A percentile compares a stretch with the other conserved stretches of the same genome.
phyloP scores from a whole-genome alignment of 2,797 vertebrate genomes.

The Diglossa cyanea region DNA sequence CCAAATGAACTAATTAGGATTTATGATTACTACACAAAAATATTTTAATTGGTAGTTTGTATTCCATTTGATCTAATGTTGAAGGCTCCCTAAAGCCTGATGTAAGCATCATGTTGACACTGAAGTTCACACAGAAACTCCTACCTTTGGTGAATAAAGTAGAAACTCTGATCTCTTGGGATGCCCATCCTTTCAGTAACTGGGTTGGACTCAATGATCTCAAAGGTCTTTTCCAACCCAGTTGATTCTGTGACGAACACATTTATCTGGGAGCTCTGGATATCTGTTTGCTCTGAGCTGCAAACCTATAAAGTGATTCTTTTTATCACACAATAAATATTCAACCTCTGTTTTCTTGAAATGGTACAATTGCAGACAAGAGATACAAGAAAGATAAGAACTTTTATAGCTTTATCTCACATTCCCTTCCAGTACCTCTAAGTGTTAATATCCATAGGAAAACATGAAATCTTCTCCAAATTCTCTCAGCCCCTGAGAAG shows the following conservation, averaged over 20 bases:
- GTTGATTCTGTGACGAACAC: neutral
- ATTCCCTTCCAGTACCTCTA: neutral
- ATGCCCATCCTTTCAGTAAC: neutral
- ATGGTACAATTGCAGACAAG: neutral
- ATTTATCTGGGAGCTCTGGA: neutral
- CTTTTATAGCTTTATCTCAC: neutral
- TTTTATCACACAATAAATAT: neutral
- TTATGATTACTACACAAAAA: neutral
- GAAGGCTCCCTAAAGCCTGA: neutral
- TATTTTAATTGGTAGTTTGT: neutral
- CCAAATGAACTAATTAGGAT: neutral
- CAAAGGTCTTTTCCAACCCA: neutral
- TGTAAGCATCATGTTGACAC: neutral
- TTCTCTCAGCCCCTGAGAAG: neutral
- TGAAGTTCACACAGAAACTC: neutral
- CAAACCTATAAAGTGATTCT: neutral
- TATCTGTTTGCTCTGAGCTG: neutral
- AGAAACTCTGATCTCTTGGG: neutral
- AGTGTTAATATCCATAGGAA: neutral
- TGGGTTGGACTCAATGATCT: fast-evolving
- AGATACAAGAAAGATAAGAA: neutral
- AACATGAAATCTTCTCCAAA: neutral
- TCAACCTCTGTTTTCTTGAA: neutral
- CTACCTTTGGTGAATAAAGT: neutral
- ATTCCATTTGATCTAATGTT: neutral